Evolutionary conservation across 1,140 invertebrate genomes (phyloP).

Genomic region (Lasaia peninsularis): DNA sequence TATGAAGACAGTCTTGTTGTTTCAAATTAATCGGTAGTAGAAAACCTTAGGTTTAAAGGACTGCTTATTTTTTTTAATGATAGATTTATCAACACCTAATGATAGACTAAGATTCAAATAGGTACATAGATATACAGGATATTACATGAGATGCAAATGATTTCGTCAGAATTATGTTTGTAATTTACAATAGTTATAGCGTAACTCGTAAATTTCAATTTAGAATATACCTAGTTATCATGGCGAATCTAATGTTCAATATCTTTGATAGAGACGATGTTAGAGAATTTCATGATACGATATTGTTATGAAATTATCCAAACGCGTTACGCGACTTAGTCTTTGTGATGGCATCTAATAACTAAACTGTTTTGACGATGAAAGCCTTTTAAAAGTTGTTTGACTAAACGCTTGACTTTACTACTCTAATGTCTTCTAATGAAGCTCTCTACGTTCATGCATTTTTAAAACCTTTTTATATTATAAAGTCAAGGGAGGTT

Average conservation of each 20-base stretch:
- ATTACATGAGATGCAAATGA: no score
- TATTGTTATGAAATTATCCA: background rate
- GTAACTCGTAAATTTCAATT: no score
- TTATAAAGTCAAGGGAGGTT: background rate
- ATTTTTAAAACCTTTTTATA: background rate
- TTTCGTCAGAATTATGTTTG: no score
- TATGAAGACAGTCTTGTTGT: no score
- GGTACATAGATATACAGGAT: no score
- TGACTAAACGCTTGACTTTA: background rate
- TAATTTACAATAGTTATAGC: no score
- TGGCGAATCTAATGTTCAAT: background rate
- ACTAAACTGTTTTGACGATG: constrained; percentile 2
- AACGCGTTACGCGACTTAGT: background rate
- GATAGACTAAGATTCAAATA: no score
- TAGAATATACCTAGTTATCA: no score
- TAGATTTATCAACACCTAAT: no score
- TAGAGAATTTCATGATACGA: background rate
- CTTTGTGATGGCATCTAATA: background rate
- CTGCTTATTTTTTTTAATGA: no score
- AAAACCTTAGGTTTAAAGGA: no score
- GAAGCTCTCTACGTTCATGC: background rate
- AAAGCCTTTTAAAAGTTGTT: constrained; percentile 10
- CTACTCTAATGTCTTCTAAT: background rate
- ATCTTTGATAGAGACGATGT: background rate
- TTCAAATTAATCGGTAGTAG: no score